Evolutionary conservation across 30 jellyfish, hydroid and myxozoan genomes (phyloP), one percentile per base, ranked within the genome.

Genomic region (Turritopsis dohrnii): DNA sequence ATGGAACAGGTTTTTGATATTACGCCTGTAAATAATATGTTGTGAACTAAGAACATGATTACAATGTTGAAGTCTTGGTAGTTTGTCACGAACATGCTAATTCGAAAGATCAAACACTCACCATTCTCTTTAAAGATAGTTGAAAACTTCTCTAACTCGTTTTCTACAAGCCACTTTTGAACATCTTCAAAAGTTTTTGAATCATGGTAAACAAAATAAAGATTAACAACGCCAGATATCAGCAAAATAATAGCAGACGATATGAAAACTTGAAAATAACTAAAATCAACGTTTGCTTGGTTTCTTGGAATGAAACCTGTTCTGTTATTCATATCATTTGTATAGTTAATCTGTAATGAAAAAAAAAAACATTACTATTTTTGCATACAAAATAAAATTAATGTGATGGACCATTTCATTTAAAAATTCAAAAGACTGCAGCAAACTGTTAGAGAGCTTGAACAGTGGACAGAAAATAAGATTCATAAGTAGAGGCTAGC

Each of bases 121-220:
- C 89, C 89, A 82, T 69, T 71, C 31, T 1, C 72, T 28, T 13
- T 30, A 52, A 82, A 82, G 0, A 28, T 28, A 16, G 71, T 53
- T 17, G 76, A 9, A 20, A 65, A 71, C 29, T 82, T 72, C 72
- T 82, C 52, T 21, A 82, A 29, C 9, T 71, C 29, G 66, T 82
- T 69, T 71, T 82, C 41, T 7, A 25, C 71, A 18, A 66, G 31
- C 89, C 89, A 82, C 0, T 19, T 23, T 7, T 31, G 52, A 27
- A 80, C 84, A 16, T 52, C 84, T 19, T 69, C 77, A 69, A 69
- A 69, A 8, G 28, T 19, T 27, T 53, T 54, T 9, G 29, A 18
- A 23, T 53, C 83, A 65, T 52, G 29, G 8, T 52, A 31, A 21
- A 41, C 54, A 80, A 80, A 9, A 80, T 80, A 65, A 31, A 79